These are phyloP conservation scores for Nymphalis io DNA, from an alignment of 1,140 invertebrate genomes.

Conservation along the genomic window DNA sequence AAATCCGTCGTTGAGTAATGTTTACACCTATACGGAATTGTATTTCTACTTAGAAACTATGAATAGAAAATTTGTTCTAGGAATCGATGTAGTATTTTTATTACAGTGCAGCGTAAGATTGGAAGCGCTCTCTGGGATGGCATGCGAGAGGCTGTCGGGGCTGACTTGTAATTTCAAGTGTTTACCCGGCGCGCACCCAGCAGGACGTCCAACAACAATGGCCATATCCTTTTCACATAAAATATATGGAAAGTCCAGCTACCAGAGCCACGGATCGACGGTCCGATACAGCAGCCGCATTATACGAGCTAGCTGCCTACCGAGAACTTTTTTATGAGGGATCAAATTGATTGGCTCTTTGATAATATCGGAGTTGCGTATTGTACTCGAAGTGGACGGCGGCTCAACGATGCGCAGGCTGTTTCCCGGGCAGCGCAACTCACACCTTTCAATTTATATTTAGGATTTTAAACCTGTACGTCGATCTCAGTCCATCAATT, in stretches of 20 bases:
- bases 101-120: constrained; percentile 71
- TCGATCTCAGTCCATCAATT: neutral
- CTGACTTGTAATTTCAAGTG: constrained; percentile 78
- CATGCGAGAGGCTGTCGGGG: constrained; percentile 51
- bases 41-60: constrained; percentile 26
- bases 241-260: constrained; percentile 77
- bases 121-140: constrained; percentile 69
- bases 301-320: constrained; percentile 67
- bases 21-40: constrained; percentile 21
- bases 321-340: constrained; percentile 76
- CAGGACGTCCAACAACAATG: constrained; percentile 72
- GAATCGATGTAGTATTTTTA: constrained; percentile 55
- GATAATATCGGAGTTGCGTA: constrained; percentile 71
- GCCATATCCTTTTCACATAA: constrained; percentile 80
- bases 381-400: constrained; percentile 45
- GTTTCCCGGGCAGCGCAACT: constrained; percentile 38
- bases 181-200: constrained; percentile 69
- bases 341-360: constrained; percentile 79
- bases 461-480: neutral
- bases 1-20: too few species aligned
- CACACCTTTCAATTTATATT: constrained; percentile 46
- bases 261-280: constrained; percentile 69
- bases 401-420: neutral
- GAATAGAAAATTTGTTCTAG: constrained; percentile 37
- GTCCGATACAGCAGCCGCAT: constrained; percentile 64